Conservation (phyloP, 2,888 invertebrate genomes). For the Rhabditophanes sp. region DNA sequence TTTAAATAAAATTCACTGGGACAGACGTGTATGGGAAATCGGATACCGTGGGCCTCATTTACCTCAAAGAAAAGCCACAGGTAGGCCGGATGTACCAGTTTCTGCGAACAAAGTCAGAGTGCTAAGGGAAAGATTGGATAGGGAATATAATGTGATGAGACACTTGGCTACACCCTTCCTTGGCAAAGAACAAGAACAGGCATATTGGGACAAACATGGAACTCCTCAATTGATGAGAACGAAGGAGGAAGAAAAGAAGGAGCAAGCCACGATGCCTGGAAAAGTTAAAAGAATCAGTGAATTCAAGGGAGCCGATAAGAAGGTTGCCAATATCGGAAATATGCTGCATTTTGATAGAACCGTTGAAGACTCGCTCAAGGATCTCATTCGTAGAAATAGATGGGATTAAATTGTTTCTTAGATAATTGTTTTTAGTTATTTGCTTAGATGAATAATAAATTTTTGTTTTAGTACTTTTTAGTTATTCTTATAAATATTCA, state of each 20-base stretch:
- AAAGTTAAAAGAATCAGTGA: conserved; percentile 11
- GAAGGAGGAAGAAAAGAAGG: conserved; percentile 3
- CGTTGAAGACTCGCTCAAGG: conserved; percentile 30
- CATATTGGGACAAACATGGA: conserved; percentile 14
- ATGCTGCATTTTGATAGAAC: conserved; percentile 32
- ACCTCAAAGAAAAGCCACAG: conserved; percentile 34
- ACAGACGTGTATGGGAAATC: conserved; percentile 37
- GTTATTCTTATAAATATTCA: too few species aligned
- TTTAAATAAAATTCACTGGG: conserved; percentile 33
- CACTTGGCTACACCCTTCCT: conserved; percentile 33
- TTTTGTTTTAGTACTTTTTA: too few species aligned
- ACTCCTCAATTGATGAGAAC: conserved; percentile 7
- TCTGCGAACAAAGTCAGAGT: conserved; percentile 15
- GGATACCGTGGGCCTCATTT: conserved; percentile 35
- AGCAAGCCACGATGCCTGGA: conserved; percentile 17
- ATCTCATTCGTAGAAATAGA: conserved; percentile 32
- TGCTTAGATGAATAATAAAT: too few species aligned
- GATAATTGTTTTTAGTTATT: too few species aligned
- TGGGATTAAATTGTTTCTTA: conserved; percentile 29
- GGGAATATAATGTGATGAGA: conserved; percentile 37
- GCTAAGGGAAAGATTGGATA: conserved; percentile 20
- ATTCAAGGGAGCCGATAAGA: conserved; percentile 9
- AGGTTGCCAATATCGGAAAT: conserved; percentile 35
- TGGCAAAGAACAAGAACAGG: conserved; percentile 16
- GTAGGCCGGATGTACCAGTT: conserved; percentile 27